phyloP scores from a whole-genome alignment of 2,888 invertebrate genomes.

The Lottia gigantea region DNA sequence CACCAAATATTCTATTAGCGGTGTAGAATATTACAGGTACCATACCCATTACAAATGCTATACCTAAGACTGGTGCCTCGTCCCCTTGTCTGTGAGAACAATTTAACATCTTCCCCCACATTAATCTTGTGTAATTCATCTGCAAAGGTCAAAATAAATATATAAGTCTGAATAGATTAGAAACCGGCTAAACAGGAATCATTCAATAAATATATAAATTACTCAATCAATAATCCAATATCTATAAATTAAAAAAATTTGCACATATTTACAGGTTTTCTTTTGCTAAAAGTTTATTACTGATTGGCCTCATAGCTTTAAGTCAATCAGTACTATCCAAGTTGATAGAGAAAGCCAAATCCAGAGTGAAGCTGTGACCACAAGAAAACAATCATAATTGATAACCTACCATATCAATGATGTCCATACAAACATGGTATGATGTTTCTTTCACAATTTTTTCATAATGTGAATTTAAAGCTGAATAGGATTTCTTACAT shows the following conservation, averaged over 20 bases:
- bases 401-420: constrained; percentile 40
- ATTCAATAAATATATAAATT: too few species aligned
- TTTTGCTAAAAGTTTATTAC: too few species aligned
- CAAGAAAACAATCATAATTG: too few species aligned
- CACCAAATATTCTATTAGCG: constrained; percentile 31
- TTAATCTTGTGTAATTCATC: constrained; percentile 43
- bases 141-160: constrained; percentile 21
- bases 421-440: constrained; percentile 37
- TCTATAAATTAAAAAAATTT: too few species aligned
- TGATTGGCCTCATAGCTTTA: too few species aligned
- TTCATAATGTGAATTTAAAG: constrained; percentile 34
- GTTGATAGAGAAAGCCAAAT: too few species aligned
- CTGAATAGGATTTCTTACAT: constrained; percentile 28
- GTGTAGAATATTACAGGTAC: constrained; percentile 34
- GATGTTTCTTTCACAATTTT: constrained; percentile 20
- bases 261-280: too few species aligned
- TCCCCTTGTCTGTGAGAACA: constrained; percentile 31
- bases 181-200: too few species aligned
- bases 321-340: too few species aligned
- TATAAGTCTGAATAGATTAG: too few species aligned
- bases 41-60: constrained; percentile 26
- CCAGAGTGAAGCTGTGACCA: too few species aligned
- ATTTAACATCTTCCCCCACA: constrained; percentile 32
- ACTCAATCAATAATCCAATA: too few species aligned
- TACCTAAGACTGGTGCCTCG: constrained; percentile 23